Conservation (phyloP, 2,113 vertebrate genomes). For the Platichthys stellatus region DNA sequence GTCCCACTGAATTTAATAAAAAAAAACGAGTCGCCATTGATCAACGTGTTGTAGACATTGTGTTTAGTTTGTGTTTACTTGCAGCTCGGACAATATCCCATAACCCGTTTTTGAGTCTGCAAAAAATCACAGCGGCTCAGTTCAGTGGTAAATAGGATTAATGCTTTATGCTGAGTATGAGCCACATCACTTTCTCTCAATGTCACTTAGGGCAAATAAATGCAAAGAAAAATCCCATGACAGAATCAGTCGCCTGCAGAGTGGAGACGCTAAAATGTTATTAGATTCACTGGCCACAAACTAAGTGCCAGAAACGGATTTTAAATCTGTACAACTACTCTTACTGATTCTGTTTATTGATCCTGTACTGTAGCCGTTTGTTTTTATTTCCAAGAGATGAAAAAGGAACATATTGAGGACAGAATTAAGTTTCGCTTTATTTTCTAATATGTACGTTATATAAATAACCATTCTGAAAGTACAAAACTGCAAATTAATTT, state of each 20-base stretch:
- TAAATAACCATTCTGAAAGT: no score
- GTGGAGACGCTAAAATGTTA: conserved; percentile 57
- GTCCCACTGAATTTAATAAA: conserved; percentile 76
- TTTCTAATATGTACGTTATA: no score
- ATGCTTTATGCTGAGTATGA: conserved; percentile 72
- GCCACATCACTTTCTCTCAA: conserved; percentile 62
- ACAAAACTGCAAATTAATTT: no score
- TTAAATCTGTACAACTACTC: background rate
- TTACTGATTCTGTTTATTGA: background rate
- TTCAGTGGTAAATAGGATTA: conserved; percentile 69
- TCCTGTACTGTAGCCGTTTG: no score
- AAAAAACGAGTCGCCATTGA: conserved; percentile 79
- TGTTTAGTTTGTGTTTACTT: conserved; percentile 71
- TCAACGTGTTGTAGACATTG: conserved; percentile 80
- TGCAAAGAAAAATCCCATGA: conserved; percentile 53
- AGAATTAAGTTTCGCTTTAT: no score
- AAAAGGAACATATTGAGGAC: no score
- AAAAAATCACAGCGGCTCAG: conserved; percentile 50
- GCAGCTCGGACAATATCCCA: conserved; percentile 57
- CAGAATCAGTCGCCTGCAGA: conserved; percentile 49
- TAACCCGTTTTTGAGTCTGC: conserved; percentile 56
- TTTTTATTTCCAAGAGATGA: no score
- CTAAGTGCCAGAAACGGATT: conserved; percentile 38
- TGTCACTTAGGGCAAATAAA: conserved; percentile 58
- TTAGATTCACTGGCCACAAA: conserved; percentile 42